Conservation (phyloP, 2,797 vertebrate genomes). For the Premnoplex brunnescens region DNA sequence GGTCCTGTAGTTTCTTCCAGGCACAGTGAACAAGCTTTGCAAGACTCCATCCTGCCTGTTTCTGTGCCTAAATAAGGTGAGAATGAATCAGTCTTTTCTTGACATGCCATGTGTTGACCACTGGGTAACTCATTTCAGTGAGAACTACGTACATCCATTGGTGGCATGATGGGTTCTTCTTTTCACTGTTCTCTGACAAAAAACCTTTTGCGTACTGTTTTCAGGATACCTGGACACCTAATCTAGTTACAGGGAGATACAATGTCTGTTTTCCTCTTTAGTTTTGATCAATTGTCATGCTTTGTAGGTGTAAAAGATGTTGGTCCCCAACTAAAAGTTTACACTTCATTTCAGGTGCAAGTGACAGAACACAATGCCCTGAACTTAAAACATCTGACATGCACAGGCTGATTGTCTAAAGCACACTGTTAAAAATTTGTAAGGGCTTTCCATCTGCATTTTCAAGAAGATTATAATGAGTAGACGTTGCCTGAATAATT, state of each 20-base stretch:
- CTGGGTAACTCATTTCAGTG: neutral
- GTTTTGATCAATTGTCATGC: neutral
- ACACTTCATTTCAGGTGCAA: neutral
- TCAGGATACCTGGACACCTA: neutral
- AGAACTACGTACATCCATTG: neutral
- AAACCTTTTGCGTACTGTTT: neutral
- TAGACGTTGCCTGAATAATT: slow-evolving; percentile 14
- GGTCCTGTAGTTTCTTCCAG: neutral
- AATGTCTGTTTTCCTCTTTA: neutral
- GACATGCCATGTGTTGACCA: neutral
- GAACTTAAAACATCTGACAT: neutral
- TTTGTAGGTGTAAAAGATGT: neutral
- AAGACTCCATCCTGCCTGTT: neutral
- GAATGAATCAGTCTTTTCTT: neutral
- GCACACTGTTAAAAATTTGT: neutral
- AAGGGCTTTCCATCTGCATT: neutral
- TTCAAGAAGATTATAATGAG: neutral
- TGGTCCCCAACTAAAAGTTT: neutral
- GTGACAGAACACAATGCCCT: neutral
- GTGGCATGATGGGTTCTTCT: neutral
- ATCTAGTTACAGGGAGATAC: neutral
- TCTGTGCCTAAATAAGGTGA: neutral
- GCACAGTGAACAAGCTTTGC: neutral
- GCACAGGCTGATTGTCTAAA: neutral
- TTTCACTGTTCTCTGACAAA: neutral